phyloP scores from a whole-genome alignment of 2,797 vertebrate species.

The Notolabrus celidotus region DNA sequence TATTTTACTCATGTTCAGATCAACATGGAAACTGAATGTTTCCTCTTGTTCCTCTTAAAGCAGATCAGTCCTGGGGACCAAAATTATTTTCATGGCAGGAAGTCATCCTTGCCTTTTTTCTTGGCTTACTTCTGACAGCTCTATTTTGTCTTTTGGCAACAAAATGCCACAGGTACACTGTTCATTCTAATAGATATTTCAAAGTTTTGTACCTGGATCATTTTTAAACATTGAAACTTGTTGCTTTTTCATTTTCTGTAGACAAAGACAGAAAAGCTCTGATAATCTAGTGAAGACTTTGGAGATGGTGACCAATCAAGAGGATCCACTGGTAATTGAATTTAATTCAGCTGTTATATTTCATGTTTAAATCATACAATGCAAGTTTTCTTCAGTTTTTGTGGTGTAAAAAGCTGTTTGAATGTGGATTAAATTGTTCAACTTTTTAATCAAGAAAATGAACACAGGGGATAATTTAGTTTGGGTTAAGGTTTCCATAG shows the following conservation, averaged over 20 bases:
- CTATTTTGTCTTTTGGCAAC: constrained; percentile 41
- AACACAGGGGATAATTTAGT: too few species aligned
- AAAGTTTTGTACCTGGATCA: not conserved
- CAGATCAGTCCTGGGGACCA: not conserved
- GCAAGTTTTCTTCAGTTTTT: too few species aligned
- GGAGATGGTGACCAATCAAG: constrained; percentile 54
- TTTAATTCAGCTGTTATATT: not conserved
- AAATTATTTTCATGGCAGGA: not conserved
- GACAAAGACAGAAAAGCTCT: constrained; percentile 28
- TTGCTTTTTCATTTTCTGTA: constrained; percentile 8
- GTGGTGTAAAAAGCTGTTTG: too few species aligned
- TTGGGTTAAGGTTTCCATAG: too few species aligned
- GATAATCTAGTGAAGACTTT: constrained; percentile 22
- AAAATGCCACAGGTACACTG: constrained; percentile 59
- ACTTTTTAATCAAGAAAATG: too few species aligned
- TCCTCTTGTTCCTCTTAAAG: not conserved
- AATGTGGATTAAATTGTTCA: too few species aligned
- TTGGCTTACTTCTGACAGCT: constrained; percentile 55
- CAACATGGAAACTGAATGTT: not conserved
- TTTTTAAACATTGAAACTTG: not conserved
- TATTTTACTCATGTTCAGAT: not conserved
- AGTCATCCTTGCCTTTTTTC: constrained; percentile 55
- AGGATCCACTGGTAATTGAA: constrained; percentile 51
- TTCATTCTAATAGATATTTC: not conserved
- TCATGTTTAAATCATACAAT: not conserved